Percentiles rank a stretch among this genome's conserved stretches.
phyloP scores from a whole-genome alignment of 2,113 vertebrate genomes.

The Brachyistius frenatus region DNA sequence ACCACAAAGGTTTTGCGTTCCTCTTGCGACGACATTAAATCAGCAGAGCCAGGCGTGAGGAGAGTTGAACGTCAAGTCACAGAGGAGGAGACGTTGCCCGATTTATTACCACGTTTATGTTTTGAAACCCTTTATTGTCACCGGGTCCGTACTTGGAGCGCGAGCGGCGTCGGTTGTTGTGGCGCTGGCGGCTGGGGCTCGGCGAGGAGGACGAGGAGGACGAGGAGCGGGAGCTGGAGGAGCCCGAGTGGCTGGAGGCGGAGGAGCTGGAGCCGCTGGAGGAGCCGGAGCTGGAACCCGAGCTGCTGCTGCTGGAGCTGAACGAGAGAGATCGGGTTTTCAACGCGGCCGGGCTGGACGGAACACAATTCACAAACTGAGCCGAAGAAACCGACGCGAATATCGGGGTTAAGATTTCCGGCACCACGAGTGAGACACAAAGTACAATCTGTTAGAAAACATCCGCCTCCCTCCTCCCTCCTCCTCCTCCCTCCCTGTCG shows the following conservation, averaged over 20 bases:
- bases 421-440: no score
- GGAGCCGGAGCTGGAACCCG: constrained; percentile 93
- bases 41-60: background rate
- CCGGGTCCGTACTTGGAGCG: constrained; percentile 88
- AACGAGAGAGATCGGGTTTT: no score
- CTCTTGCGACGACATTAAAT: background rate
- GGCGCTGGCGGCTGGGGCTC: constrained; percentile 89
- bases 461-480: no score
- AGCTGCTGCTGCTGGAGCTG: constrained; percentile 90
- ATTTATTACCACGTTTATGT: background rate
- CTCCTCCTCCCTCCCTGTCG: no score
- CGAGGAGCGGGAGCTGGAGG: constrained; percentile 93
- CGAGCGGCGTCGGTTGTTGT: constrained; percentile 92
- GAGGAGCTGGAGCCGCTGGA: constrained; percentile 95
- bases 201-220: constrained; percentile 94
- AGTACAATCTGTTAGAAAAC: no score
- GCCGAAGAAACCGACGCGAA: background rate
- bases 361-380: no score
- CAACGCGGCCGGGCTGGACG: no score
- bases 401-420: background rate
- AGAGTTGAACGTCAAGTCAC: background rate
- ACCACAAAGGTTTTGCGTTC: background rate
- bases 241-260: constrained; percentile 91
- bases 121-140: background rate
- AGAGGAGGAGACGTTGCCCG: background rate